Conservation (phyloP, 2,797 vertebrate species). For the Acanthiza pusilla region DNA sequence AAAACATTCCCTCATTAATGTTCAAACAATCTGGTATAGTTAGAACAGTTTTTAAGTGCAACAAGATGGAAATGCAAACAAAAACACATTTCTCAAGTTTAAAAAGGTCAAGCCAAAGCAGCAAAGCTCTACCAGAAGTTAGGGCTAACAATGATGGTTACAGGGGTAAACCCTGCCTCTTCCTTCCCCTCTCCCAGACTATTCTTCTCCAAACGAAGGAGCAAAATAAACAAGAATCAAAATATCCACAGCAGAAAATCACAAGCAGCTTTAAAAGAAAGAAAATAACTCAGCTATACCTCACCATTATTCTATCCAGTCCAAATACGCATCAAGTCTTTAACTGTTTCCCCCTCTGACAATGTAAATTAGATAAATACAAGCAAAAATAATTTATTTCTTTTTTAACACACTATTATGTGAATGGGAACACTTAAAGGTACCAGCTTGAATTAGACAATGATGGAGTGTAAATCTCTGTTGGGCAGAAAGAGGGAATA, state of each 20-base stretch:
- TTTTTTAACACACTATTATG: not conserved
- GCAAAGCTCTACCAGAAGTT: not conserved
- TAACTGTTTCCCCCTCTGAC: not conserved
- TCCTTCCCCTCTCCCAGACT: slow-evolving; percentile 25
- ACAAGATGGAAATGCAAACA: slow-evolving; percentile 2
- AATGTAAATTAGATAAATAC: not conserved
- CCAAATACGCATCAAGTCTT: not conserved
- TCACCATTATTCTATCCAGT: not conserved
- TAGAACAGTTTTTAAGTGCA: not conserved
- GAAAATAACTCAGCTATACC: not conserved
- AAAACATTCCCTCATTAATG: not conserved
- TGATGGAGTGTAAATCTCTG: not conserved
- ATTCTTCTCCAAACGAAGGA: not conserved
- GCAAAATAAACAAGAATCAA: slow-evolving; percentile 6
- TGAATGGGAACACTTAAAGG: not conserved
- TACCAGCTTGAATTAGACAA: not conserved
- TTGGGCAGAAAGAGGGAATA: not conserved
- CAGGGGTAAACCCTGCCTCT: slow-evolving; percentile 7
- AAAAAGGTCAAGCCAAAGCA: not conserved
- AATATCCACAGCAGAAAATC: not conserved
- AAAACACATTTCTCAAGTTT: not conserved
- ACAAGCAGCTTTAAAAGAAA: not conserved
- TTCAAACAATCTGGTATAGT: not conserved
- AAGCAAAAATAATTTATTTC: not conserved
- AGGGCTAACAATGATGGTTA: not conserved